Evolutionary conservation across 1,140 invertebrate species (phyloP), one percentile per base, ranked within the genome.

Genomic region (Drosophila subpulchrella): DNA sequence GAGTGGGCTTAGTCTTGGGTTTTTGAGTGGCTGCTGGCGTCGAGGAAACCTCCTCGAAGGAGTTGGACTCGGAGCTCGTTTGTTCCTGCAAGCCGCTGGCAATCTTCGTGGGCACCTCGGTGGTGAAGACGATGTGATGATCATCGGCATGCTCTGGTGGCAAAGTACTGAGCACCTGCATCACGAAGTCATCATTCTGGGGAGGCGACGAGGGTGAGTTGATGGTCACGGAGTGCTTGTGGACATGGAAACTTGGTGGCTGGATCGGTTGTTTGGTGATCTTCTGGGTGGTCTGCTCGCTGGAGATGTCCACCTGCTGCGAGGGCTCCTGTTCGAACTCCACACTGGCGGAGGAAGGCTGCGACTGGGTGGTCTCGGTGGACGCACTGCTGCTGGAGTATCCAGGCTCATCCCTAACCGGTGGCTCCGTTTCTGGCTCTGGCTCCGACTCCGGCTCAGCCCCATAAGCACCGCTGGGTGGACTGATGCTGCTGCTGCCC

Each of bases 51-150:
- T 90, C 77, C 46, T 92, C 91, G 48, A 91, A 91, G 8, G 90
- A 91, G 48, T 55, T 91, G 10, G 91, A 91, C 56, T 92, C 90
- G 13, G 88, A 91, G 58, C 90, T 91, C 10, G 70, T 81, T 15
- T 68, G 74, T 17, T 91, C 76, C 48, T 75, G 51, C 1, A 68
- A 68, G 4, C 73, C 63, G 41, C 71, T 86, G 7, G 74, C 51
- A 8, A 92, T 91, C 44, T 91, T 91, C 6, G 58, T 92, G 57
- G 91, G 91, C 54, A 92, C 63, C 15, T 92, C 91, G 12, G 91
- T 92, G 46, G 91, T 91, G 11, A 91, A 88, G 1, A 73, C 65
- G 6, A 90, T 59, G 11, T 42, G 44, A 30, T 90, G 72, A 5
- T 91, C 81, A 0, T 86, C 79, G 3, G 57, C 66, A 32, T 85